Evolutionary conservation across 2,888 invertebrate genomes (phyloP).

Genomic region (Dione vanillae): DNA sequence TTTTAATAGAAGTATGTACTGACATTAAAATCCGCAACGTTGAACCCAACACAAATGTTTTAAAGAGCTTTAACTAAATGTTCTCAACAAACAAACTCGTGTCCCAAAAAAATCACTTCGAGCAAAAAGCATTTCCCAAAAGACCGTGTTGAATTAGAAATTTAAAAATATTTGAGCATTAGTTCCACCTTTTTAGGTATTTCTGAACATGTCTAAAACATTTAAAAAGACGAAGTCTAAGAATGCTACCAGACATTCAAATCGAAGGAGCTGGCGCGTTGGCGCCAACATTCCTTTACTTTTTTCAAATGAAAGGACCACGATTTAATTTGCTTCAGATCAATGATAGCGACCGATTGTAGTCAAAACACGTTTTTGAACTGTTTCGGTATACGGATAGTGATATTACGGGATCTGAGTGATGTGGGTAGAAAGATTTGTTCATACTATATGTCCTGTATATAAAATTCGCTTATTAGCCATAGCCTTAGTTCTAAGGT

Average conservation of each 20-base stretch:
- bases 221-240: constrained; percentile 62
- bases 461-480: too few relatives aligned
- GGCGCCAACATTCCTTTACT: constrained; percentile 80
- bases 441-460: too few relatives aligned
- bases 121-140: constrained; percentile 10
- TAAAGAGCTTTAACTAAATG: neutral
- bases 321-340: constrained; percentile 76
- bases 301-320: constrained; percentile 69
- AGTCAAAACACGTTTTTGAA: constrained; percentile 35
- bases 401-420: neutral
- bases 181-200: constrained; percentile 35
- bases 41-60: neutral
- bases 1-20: neutral
- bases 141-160: constrained; percentile 20
- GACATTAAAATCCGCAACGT: too few relatives aligned
- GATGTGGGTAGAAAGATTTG: neutral
- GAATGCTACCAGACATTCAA: constrained; percentile 67
- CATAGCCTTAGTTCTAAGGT: too few relatives aligned
- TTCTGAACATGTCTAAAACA: constrained; percentile 42
- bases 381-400: constrained; percentile 28
- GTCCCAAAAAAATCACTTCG: neutral
- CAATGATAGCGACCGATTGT: constrained; percentile 51
- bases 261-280: constrained; percentile 74
- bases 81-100: neutral
- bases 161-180: constrained; percentile 31